These are phyloP conservation scores for Hesperia comma DNA, from an alignment of 2,888 invertebrate species.

Conservation along the genomic window DNA sequence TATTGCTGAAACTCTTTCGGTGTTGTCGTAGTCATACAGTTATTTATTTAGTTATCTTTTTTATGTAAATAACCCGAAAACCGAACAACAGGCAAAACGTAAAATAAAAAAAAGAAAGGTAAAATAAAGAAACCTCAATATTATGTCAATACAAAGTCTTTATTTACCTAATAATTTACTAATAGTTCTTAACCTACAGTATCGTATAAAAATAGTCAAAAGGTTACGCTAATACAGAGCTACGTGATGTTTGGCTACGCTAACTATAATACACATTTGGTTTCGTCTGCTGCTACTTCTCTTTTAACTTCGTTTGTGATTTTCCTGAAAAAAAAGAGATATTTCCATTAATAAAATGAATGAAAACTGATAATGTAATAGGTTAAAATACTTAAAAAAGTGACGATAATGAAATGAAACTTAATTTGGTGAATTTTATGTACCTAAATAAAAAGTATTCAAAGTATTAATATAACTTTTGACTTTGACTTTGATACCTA, in stretches of 20 bases:
- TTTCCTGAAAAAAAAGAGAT: slow-evolving; percentile 64
- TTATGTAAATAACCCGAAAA: too few species aligned
- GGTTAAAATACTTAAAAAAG: too few species aligned
- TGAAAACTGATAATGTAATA: too few species aligned
- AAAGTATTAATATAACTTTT: too few species aligned
- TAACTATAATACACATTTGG: slow-evolving; percentile 55
- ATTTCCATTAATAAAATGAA: neutral
- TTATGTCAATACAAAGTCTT: slow-evolving; percentile 42
- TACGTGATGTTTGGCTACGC: slow-evolving; percentile 65
- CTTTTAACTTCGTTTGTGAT: slow-evolving; percentile 76
- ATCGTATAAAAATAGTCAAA: slow-evolving; percentile 67
- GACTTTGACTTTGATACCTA: too few species aligned
- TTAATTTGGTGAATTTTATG: too few species aligned
- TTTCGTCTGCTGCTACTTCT: slow-evolving; percentile 58
- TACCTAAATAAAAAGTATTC: too few species aligned
- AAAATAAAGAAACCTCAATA: slow-evolving; percentile 11
- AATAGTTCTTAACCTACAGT: slow-evolving; percentile 43
- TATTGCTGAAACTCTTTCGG: too few species aligned
- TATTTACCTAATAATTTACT: slow-evolving; percentile 51
- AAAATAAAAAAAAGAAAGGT: neutral
- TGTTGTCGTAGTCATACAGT: too few species aligned
- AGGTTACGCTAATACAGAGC: slow-evolving; percentile 49
- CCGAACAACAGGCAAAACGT: too few species aligned
- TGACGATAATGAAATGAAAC: too few species aligned
- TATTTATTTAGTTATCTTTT: too few species aligned